Conservation (phyloP, 2,888 invertebrate species). For the Erebia ligea region DNA sequence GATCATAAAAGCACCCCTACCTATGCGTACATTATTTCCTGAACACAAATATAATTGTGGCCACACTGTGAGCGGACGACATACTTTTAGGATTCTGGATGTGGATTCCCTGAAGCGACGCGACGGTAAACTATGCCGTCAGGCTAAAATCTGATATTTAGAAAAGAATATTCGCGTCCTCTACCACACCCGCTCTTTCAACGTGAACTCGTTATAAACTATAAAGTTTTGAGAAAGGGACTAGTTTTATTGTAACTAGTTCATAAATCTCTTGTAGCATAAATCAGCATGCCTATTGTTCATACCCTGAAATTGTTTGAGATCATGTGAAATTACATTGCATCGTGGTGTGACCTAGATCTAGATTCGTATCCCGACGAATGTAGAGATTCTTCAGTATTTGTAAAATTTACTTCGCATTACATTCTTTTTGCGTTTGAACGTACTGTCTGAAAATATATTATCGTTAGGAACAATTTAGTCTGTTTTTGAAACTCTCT, state of each 20-base stretch:
- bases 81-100: no score
- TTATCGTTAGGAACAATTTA: no score
- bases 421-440: constrained; percentile 22
- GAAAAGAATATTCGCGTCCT: no score
- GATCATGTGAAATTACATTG: constrained; percentile 30
- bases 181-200: no score
- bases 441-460: no score
- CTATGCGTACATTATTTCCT: neutral
- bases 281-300: neutral
- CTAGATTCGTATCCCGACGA: constrained; percentile 25
- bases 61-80: neutral
- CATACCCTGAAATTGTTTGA: constrained; percentile 12
- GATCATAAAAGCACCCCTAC: neutral
- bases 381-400: constrained; percentile 37
- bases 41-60: constrained; percentile 1
- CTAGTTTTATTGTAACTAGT: no score
- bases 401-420: constrained; percentile 33
- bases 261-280: neutral
- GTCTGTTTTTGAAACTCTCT: no score
- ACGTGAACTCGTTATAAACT: no score
- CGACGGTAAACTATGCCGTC: no score
- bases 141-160: no score
- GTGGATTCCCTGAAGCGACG: no score
- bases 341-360: constrained; percentile 34
- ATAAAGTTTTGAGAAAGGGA: no score